Conservation (phyloP, 2,797 vertebrate genomes). For the Alouatta caraya region DNA sequence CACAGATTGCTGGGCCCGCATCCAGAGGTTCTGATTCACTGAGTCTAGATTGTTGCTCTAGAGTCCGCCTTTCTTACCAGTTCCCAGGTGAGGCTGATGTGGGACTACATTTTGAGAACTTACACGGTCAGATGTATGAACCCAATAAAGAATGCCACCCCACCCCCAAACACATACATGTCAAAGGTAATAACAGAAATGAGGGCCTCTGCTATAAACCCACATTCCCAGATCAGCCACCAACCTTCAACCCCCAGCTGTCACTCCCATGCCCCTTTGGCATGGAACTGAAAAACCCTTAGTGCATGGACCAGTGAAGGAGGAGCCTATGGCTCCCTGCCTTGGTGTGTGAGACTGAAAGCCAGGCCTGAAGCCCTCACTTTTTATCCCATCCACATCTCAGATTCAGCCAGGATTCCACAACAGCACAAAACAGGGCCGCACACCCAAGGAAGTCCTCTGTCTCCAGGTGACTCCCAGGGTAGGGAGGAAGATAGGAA, state of each 20-base stretch:
- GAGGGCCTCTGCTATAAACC: neutral
- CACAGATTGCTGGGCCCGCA: neutral
- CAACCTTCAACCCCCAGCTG: too few species aligned
- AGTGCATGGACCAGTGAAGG: neutral
- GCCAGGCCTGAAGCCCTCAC: neutral
- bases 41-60: neutral
- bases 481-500: neutral
- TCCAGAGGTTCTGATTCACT: neutral
- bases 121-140: neutral
- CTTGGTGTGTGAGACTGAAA: neutral
- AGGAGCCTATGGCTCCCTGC: neutral
- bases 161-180: neutral
- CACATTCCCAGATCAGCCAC: neutral
- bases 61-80: neutral
- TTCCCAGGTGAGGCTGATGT: neutral
- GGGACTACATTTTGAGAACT: neutral
- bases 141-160: neutral
- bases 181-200: neutral
- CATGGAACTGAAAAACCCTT: neutral
- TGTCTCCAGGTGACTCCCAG: neutral
- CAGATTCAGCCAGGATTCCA: neutral
- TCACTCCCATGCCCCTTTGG: neutral
- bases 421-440: neutral
- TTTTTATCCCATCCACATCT: neutral
- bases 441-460: neutral